Conservation (phyloP, 2,797 vertebrate species). For the Phylloscopus collybita region DNA sequence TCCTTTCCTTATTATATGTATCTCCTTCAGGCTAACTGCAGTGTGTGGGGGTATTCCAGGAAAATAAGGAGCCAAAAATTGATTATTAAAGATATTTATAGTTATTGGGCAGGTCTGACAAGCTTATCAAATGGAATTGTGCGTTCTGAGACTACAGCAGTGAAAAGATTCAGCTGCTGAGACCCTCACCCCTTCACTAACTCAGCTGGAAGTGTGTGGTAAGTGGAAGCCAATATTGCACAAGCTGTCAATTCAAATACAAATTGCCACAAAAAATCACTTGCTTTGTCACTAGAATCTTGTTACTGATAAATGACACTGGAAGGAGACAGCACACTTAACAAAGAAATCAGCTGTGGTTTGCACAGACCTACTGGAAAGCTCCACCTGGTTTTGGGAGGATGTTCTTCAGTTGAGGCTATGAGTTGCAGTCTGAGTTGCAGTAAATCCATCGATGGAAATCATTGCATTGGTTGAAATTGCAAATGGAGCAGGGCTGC, state of each 20-base stretch:
- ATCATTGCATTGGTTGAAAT: not conserved
- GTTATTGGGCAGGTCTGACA: not conserved
- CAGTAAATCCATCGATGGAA: not conserved
- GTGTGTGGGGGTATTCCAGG: rapidly evolving
- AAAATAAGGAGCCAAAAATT: not conserved
- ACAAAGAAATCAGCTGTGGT: not conserved
- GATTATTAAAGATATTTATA: not conserved
- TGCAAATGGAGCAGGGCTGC: not conserved
- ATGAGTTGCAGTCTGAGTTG: not conserved
- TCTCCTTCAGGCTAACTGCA: not conserved
- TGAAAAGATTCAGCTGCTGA: not conserved
- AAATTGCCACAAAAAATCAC: not conserved
- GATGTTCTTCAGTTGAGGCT: not conserved
- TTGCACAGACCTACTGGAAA: not conserved
- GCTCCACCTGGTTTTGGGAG: not conserved
- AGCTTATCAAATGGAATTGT: not conserved
- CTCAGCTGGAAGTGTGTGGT: not conserved
- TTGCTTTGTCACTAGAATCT: not conserved
- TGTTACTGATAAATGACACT: rapidly evolving
- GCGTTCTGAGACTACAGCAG: not conserved
- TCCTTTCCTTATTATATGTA: not conserved
- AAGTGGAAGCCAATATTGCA: not conserved
- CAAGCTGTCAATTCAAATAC: not conserved
- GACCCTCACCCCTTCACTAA: not conserved
- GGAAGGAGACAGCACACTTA: not conserved